Conservation (phyloP, 53 echinoderm and acorn worm species). For the Arbacia lixula region DNA sequence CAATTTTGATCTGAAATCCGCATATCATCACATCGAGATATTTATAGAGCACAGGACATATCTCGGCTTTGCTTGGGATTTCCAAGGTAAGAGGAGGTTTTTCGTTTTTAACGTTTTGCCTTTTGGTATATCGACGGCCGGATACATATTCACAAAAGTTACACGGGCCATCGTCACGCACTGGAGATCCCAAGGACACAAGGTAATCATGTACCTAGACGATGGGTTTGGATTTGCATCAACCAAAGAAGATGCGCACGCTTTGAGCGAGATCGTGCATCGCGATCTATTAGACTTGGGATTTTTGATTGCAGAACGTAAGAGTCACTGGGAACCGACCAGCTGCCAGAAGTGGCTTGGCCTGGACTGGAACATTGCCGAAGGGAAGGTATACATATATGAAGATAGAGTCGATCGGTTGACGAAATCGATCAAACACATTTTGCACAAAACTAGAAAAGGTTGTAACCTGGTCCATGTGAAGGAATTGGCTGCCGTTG, state of each 20-base stretch:
- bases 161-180: constrained; percentile 5
- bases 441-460: not conserved
- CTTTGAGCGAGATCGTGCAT: not conserved
- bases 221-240: not conserved
- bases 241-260: not conserved
- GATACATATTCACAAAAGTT: constrained; percentile 45
- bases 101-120: constrained; percentile 41
- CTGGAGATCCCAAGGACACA: constrained; percentile 35
- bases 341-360: constrained; percentile 36
- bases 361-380: constrained; percentile 17
- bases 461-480: not conserved
- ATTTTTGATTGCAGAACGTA: constrained; percentile 37
- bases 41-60: constrained; percentile 40
- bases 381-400: constrained; percentile 30
- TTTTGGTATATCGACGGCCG: constrained; percentile 48
- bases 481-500: constrained; percentile 13
- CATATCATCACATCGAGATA: constrained; percentile 59
- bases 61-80: constrained; percentile 51
- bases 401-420: constrained; percentile 8
- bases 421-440: not conserved
- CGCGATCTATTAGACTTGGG: constrained; percentile 15
- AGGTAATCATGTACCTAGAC: constrained; percentile 8
- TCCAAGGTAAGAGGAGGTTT: not conserved
- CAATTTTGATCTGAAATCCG: constrained; percentile 54
- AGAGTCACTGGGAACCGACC: constrained; percentile 17